These are phyloP conservation scores for Podarcis raffonei DNA, from an alignment of 2,113 vertebrate genomes.

Conservation along the genomic window DNA sequence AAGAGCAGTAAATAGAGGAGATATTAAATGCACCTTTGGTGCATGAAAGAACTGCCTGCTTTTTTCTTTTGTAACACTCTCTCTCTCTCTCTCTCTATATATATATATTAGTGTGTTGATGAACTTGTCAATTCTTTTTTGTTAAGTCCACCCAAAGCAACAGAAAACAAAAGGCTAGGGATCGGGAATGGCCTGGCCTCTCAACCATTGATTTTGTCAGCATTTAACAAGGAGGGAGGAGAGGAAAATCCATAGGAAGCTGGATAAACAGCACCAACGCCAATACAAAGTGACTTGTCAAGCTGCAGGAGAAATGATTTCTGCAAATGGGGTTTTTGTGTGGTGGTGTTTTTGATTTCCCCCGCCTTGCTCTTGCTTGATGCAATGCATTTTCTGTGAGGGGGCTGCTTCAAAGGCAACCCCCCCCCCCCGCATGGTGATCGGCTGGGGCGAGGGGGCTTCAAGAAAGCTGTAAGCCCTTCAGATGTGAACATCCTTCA, in stretches of 20 bases:
- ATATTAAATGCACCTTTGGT: background rate
- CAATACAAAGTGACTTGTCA: background rate
- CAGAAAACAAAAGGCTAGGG: background rate
- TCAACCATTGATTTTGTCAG: constrained; percentile 17
- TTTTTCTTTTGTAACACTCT: background rate
- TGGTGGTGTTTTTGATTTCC: background rate
- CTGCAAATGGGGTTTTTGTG: background rate
- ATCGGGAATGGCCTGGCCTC: constrained; percentile 15
- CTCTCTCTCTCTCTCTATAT: background rate
- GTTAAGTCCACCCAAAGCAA: background rate
- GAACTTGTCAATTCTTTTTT: constrained; percentile 4
- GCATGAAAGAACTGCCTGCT: background rate
- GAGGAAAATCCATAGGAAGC: constrained; percentile 7
- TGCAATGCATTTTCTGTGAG: background rate
- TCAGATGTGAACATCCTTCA: background rate
- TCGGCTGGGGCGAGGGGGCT: background rate
- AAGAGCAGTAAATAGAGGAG: background rate
- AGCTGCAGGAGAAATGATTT: background rate
- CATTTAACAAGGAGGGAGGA: background rate
- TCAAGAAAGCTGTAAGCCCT: background rate
- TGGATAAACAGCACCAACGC: background rate
- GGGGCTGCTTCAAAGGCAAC: background rate
- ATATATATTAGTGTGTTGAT: background rate
- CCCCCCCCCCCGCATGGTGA: background rate
- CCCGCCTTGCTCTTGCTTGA: background rate